These are phyloP conservation scores for Lithophane socia DNA, from an alignment of 2,888 invertebrate species.

Conservation along the genomic window DNA sequence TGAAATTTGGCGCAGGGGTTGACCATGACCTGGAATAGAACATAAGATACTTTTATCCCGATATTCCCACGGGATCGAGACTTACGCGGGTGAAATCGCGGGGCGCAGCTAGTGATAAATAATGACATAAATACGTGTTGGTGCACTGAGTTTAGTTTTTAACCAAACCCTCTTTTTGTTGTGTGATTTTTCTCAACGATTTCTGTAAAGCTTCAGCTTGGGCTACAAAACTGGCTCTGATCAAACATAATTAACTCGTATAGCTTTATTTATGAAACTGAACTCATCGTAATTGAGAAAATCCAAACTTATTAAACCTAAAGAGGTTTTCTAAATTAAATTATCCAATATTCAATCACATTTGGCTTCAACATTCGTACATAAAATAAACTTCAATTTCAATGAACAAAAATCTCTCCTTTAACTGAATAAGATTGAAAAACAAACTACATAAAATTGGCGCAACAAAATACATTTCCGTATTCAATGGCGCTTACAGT, in stretches of 20 bases:
- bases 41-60: too few species aligned
- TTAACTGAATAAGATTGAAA: constrained; percentile 15
- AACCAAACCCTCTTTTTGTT: background rate
- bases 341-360: background rate
- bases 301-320: background rate
- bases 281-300: background rate
- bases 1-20: too few species aligned
- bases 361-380: background rate
- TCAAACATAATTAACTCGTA: background rate
- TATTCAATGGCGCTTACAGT: constrained; percentile 51
- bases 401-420: constrained; percentile 13
- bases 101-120: background rate
- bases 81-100: too few species aligned
- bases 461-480: constrained; percentile 30
- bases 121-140: background rate
- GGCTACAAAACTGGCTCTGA: background rate
- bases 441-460: constrained; percentile 25
- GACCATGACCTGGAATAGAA: too few species aligned
- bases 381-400: background rate
- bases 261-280: background rate
- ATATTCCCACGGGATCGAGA: too few species aligned
- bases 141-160: background rate
- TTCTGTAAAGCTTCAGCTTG: background rate
- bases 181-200: background rate
- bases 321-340: background rate